Evolutionary conservation across 2,113 vertebrate species (phyloP), one percentile per base, ranked within the genome.

Genomic region (Cepphus grylle): DNA sequence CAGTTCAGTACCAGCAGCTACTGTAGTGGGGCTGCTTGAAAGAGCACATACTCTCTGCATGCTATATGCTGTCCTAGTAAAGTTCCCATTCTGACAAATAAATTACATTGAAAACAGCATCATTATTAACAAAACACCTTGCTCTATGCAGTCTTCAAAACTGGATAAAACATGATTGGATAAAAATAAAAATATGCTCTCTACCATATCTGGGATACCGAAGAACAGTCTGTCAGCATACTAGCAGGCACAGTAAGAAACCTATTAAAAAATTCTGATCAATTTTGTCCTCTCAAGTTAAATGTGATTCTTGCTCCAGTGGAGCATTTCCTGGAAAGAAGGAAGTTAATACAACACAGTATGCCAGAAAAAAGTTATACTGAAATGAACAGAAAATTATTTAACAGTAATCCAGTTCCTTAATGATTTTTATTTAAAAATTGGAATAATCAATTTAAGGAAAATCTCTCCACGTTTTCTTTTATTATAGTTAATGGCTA

Each of bases 361-460:
- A 26, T 29, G 12, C 11, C 29, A 89, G 77, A 77, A 81, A 72
- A 81, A 90, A 55, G 14, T 74, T 94, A 74, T 9, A 52, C 45
- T 72, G 32, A 78, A 93, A 55, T 56, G 76, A 96, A 63, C 9
- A 70, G 65, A 81, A 96, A 94, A 96, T 65, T 4, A 72, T 83
- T 70, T 77, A 90, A 80, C 22, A 72, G 26, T 66, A 79, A 81
- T 71, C 15, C 7, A 34, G 23, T 87, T 56, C 6, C 45, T 59
- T 77, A 83, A 85, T 59, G 6, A 59, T 77, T 96, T 96, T 95
- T 90, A 93, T 94, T 96, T 93, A 32, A 88, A 91, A 94, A 79
- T 47, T 74, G 29, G 29, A 83, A 80, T 92, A 92, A 93, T 96
- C 47, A 87, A n/a, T 93, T 77, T 55, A 90, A 93, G 53, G 42